Evolutionary conservation across 2,888 invertebrate genomes (phyloP), one percentile per base, ranked within the genome.

Genomic region (Matsumyia berberina): DNA sequence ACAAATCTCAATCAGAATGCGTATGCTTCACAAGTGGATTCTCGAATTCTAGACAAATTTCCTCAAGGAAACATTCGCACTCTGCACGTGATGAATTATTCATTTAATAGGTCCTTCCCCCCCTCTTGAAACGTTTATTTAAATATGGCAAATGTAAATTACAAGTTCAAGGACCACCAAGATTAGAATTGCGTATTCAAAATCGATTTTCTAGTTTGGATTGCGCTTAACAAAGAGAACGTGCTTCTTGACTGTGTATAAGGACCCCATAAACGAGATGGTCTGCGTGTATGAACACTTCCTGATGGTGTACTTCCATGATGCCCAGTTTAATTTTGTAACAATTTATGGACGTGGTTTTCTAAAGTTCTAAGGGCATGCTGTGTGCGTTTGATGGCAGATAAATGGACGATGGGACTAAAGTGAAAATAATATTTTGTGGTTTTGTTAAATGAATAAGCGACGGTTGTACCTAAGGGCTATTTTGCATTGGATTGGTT

Each of bases 171-270:
- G 49, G 49, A 0, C 24, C 5, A n/a, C 24, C n/a, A 0, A 7
- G 6, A n/a, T 49, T 49, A 29, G 6, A n/a, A 49, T 49, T 49
- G n/a, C 0, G 9, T 29, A 49, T 29, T n/a, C 29, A 49, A 49
- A 24, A 49, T 24, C 49, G 49, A 49, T 49, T 29, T 49, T n/a
- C 29, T 49, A 49, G 24, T 49, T 49, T 29, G n/a, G n/a, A 49
- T 6, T 49, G 24, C 24, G 24, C 6, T 49, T 24, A n/a, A n/a
- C 24, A 24, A 29, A 6, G 4, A 9, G 15, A 11, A 24, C 24
- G 0, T 2, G 11, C 1, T 5, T 12, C n/a, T 11, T 35, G 2
- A 1, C 9, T 9, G 46, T 46, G 46, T 19, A 15, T 15, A 15
- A 15, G 6, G 2, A 42, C 42, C 8, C 15, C 24, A 24, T 24